Conservation (phyloP, 1,140 invertebrate genomes). For the Acromyrmex heyeri region DNA sequence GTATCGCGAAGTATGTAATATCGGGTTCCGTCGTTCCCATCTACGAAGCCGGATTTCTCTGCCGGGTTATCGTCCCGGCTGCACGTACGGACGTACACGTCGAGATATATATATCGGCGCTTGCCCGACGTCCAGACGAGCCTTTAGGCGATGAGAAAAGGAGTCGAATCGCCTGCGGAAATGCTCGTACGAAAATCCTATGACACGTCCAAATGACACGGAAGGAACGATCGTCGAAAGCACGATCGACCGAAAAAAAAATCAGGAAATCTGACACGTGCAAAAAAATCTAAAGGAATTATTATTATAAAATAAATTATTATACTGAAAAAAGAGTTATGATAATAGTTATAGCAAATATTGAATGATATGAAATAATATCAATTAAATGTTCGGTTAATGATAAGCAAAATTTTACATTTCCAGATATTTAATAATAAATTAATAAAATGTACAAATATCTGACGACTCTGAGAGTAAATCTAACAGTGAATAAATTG, state of each 20-base stretch:
- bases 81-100: slow-evolving; percentile 2
- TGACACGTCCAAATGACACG: slow-evolving; percentile 26
- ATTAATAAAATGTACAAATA: too few species aligned
- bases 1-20: slow-evolving; percentile 53
- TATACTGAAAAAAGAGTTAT: background rate
- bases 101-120: slow-evolving; percentile 41
- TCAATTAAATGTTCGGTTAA: too few species aligned
- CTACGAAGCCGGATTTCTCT: slow-evolving; percentile 32
- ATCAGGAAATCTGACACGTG: background rate
- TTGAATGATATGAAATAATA: too few species aligned
- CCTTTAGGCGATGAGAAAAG: slow-evolving; percentile 53
- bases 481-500: too few species aligned
- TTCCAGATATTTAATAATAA: too few species aligned
- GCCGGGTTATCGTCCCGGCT: slow-evolving; percentile 15
- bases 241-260: background rate
- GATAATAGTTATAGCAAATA: too few species aligned
- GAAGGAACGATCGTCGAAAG: slow-evolving; percentile 7
- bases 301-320: slow-evolving; percentile 6
- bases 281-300: background rate
- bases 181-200: slow-evolving; percentile 62
- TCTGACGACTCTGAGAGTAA: too few species aligned
- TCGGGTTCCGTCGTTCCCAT: slow-evolving; percentile 44
- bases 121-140: slow-evolving; percentile 53
- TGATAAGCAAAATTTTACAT: too few species aligned
- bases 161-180: slow-evolving; percentile 65